A percentile compares a stretch with the other conserved stretches of the same genome.
These are phyloP conservation scores for Trachythela sp. DNA, from an alignment of 64 coral and sea anemone genomes.

Conservation along the genomic window DNA sequence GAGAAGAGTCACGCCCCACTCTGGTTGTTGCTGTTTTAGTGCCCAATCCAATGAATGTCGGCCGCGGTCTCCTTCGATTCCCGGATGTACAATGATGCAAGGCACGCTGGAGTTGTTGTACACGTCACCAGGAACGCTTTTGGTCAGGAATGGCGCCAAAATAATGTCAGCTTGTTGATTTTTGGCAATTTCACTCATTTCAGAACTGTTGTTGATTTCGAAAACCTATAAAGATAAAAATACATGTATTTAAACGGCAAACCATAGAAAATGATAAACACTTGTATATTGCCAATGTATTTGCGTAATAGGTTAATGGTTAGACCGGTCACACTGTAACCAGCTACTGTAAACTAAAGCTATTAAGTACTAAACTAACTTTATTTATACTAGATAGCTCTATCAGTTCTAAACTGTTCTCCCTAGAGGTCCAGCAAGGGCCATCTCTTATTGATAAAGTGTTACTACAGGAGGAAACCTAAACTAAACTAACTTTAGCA, in stretches of 20 bases:
- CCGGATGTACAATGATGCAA: conserved; percentile 71
- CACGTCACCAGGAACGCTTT: conserved; percentile 57
- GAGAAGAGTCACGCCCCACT: conserved; percentile 66
- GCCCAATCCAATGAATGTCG: conserved; percentile 67
- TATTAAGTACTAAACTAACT: too few species aligned
- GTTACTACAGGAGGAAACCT: too few species aligned
- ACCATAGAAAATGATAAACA: too few species aligned
- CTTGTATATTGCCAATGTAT: too few species aligned
- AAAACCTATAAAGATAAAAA: background rate
- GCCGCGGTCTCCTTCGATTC: conserved; percentile 68
- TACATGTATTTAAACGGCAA: background rate
- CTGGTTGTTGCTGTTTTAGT: conserved; percentile 40
- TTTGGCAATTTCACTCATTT: conserved; percentile 31
- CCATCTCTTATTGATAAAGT: too few species aligned
- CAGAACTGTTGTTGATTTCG: conserved; percentile 29
- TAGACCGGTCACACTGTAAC: too few species aligned
- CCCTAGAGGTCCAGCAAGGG: too few species aligned
- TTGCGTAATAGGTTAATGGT: too few species aligned
- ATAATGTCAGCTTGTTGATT: conserved; percentile 47
- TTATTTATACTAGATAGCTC: too few species aligned
- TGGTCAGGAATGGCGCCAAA: conserved; percentile 62
- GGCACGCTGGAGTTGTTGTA: conserved; percentile 38
- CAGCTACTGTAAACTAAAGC: too few species aligned
- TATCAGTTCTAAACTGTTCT: too few species aligned
- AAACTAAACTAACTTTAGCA: too few species aligned